Conservation (phyloP, 2,113 vertebrate species). For the Hippocampus comes region DNA sequence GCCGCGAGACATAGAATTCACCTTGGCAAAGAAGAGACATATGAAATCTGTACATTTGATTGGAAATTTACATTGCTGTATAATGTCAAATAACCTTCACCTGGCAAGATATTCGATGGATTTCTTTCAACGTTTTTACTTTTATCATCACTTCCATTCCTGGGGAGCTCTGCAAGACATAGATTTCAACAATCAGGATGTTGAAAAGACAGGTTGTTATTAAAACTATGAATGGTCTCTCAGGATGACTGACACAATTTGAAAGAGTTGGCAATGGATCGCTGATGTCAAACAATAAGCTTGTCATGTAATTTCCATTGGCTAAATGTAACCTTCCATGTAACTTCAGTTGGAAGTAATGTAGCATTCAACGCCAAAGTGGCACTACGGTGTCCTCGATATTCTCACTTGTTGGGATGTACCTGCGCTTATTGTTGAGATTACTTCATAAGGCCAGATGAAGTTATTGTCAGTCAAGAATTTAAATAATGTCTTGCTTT, state of each 20-base stretch:
- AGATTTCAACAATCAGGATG: background rate
- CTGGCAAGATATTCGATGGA: conserved; percentile 88
- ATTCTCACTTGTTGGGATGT: background rate
- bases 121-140: conserved; percentile 85
- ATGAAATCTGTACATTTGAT: background rate
- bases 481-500: no score
- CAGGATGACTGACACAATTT: background rate
- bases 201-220: background rate
- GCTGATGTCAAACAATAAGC: no score
- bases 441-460: no score
- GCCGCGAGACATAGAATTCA: conserved; percentile 93
- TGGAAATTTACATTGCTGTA: background rate
- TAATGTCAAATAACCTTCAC: conserved; percentile 54
- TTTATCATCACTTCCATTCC: conserved; percentile 83
- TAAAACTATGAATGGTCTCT: background rate
- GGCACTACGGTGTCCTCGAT: no score
- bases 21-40: conserved; percentile 65
- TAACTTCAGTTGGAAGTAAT: no score
- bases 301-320: background rate
- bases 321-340: background rate
- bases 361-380: no score
- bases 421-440: background rate
- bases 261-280: background rate
- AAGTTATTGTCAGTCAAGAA: no score
- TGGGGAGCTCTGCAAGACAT: conserved; percentile 60